Base-by-base conservation (phyloP, 2,113 vertebrate species). In the Thalassarche chlororhynchos region DNA sequence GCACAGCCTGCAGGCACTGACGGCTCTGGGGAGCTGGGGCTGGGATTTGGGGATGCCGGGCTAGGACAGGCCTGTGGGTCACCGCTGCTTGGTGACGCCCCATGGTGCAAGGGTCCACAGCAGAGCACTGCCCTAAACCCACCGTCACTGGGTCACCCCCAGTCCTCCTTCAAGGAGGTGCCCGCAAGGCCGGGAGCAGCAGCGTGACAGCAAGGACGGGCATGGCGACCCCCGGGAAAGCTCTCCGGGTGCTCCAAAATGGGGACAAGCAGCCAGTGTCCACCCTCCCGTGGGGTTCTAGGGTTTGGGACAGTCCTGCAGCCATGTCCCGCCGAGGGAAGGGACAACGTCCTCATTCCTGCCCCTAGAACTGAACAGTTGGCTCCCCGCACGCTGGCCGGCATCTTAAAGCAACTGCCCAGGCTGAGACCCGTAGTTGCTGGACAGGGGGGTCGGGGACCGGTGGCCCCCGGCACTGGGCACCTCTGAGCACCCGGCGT, bases 401-500 rank as follows among this genome's bases (percentile, higher is more conserved):
- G 19, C 12, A 6, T 15, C 52, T 20, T 38, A 36, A n/a, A 64
- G 40, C 16, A 36, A 4, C 21, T 19, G 31, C 21, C 29, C 29
- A 14, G 64, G 68, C 36, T 42, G 52, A 51, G 36, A 60, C 5
- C 14, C 1, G 0, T 0, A 0, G n/a, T 12, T 1, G 1, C 20
- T 24, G 42, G 29, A 7, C 0, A 1, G 28, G 25, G 52, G 32
- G 55, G 18, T 26, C 7, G 1, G 34, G 44, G n/a, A 16, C 26
- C 0, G 0, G 40, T 29, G 32, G 47, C 6, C 5, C 14, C 28
- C 1, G 0, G 19, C 49, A 34, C 10, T 0, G 0, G 51, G 47
- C 8, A 3, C 38, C 54, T 44, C 12, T 17, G 61, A 78, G 58
- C 17, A 51, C 42, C 29, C 9, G 0, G 32, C 0, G 3, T 14